Base-by-base conservation (phyloP, 2,113 vertebrate species). In the Archocentrus centrarchus region DNA sequence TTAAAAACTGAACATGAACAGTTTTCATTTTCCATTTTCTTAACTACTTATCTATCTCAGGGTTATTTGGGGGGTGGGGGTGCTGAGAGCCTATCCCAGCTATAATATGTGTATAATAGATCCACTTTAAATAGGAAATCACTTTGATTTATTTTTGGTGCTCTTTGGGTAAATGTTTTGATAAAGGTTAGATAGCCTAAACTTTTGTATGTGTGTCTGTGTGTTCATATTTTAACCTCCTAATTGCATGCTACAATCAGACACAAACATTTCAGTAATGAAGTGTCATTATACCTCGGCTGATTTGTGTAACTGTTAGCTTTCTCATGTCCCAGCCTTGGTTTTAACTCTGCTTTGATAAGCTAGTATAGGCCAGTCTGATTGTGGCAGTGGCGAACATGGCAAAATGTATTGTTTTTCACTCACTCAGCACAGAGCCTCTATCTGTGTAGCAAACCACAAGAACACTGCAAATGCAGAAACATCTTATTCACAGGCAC, bases 311-410 rank as follows among this genome's bases (percentile, higher is more conserved):
- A 63, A 4, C 22, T 59, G 22, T 24, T 20, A 59, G 14, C 6
- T 41, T 41, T 44, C 41, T 44, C 11, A 44, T 41, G 39, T 44
- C 9, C 41, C 41, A 13, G 11, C 13, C 44, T 47, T 47, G 44
- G 44, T n/a, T 20, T 35, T 11, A 55, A 79, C 39, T 77, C 39
- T 55, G 73, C 30, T 68, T 81, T 50, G 55, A 88, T 50, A 39
- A 80, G 62, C 27, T 77, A 61, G 59, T 44, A 73, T 17, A 55
- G 59, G 41, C 83, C 77, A 85, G 60, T 80, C 14, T 50, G 18
- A 61, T 47, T 27, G 27, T 68, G 22, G 41, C 22, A 5, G 64
- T 47, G 47, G 5, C 5, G 64, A 6, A 5, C 41, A 47, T 30
- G 44, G 14, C 44, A 47, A 47, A 47, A 47, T 14, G 6, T 17